These are phyloP conservation scores for Ctenochaetus hawaiiensis DNA, from an alignment of 2,797 vertebrate genomes.

Conservation along the genomic window DNA sequence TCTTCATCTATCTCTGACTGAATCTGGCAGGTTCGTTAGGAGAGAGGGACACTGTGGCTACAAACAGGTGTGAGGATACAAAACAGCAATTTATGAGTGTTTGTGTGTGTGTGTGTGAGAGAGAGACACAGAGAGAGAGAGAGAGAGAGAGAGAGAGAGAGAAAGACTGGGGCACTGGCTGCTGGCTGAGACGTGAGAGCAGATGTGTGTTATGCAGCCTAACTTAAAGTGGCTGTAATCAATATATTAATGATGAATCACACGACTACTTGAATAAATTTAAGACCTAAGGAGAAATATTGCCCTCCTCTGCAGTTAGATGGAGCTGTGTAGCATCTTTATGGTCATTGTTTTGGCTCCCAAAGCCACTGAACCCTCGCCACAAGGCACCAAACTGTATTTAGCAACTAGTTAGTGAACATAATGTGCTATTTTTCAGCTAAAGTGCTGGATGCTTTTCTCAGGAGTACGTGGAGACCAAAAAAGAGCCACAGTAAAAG, in stretches of 20 bases:
- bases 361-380: neutral
- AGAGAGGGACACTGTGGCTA: conserved; percentile 27
- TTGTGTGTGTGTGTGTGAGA: neutral
- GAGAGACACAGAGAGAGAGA: neutral
- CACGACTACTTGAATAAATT: neutral
- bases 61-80: conserved; percentile 38
- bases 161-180: neutral
- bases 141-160: neutral
- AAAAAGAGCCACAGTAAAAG: neutral
- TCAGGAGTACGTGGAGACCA: neutral
- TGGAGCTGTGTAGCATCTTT: too few relatives aligned
- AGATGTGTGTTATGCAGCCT: neutral
- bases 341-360: too few relatives aligned
- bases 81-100: conserved; percentile 28
- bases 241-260: neutral
- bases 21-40: conserved; percentile 48
- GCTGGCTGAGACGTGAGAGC: too few relatives aligned
- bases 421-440: neutral
- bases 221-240: neutral
- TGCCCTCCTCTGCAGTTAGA: too few relatives aligned
- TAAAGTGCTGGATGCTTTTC: neutral
- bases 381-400: neutral
- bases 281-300: too few relatives aligned
- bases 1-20: conserved; percentile 55
- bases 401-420: neutral